Evolutionary conservation across 2,113 vertebrate genomes (phyloP).

Genomic region (Podarcis raffonei): DNA sequence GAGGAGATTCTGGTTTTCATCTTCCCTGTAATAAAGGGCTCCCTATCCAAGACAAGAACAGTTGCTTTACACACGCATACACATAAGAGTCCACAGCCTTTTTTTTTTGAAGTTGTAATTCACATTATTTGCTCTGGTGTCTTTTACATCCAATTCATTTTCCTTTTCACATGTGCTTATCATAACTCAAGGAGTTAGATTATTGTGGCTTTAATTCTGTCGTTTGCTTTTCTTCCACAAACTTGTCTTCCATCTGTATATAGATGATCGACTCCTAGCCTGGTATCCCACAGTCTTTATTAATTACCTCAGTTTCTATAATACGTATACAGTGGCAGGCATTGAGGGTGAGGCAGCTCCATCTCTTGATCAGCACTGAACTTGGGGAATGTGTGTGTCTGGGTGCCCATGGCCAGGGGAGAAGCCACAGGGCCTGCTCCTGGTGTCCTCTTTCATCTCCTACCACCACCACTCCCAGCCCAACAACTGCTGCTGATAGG

Average conservation of each 20-base stretch:
- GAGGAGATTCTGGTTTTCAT: constrained; percentile 66
- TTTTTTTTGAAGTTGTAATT: constrained; percentile 35
- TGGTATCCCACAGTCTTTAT: background rate
- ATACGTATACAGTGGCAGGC: background rate
- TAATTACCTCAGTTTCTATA: background rate
- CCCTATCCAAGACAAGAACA: constrained; percentile 9
- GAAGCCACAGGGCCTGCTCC: background rate
- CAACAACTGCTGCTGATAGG: background rate
- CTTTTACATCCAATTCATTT: constrained; percentile 12
- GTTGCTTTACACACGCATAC: background rate
- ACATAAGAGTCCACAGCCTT: background rate
- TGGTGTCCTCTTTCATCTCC: background rate
- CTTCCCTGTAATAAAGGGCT: constrained; percentile 45
- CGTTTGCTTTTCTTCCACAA: background rate
- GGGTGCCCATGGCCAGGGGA: background rate
- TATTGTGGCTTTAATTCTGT: background rate
- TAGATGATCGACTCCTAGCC: background rate
- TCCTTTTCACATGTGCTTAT: background rate
- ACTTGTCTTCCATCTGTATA: background rate
- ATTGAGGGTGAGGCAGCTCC: background rate
- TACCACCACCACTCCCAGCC: background rate
- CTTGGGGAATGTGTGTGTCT: background rate
- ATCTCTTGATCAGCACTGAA: rapidly evolving
- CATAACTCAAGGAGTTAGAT: rapidly evolving
- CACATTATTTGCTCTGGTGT: constrained; percentile 31